phyloP scores from a whole-genome alignment of 2,888 invertebrate species.

The Mythimna vitellina region DNA sequence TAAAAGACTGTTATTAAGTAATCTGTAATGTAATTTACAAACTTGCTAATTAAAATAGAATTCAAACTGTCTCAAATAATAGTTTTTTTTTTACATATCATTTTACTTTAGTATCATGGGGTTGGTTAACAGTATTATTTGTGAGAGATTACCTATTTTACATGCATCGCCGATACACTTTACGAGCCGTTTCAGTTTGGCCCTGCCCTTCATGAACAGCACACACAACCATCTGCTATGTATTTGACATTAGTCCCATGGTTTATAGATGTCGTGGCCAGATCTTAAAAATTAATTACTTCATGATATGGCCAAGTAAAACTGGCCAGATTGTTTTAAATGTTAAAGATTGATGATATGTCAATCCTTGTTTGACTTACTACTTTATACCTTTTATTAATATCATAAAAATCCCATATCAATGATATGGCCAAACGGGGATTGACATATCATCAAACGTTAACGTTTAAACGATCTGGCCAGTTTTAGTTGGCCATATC shows the following conservation, averaged over 20 bases:
- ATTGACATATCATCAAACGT: too few species aligned
- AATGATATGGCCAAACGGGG: too few species aligned
- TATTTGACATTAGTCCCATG: not conserved
- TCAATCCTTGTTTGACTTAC: not conserved
- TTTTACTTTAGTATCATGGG: too few species aligned
- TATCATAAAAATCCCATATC: too few species aligned
- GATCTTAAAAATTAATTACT: too few species aligned
- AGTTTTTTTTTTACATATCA: constrained; percentile 9
- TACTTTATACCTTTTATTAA: too few species aligned
- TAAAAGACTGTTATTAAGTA: constrained; percentile 48
- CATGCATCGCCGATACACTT: not conserved
- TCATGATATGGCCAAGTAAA: too few species aligned
- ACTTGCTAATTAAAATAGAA: constrained; percentile 43
- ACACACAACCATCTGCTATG: not conserved
- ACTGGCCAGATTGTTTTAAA: too few species aligned
- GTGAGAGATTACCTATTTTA: constrained; percentile 4
- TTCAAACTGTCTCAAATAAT: constrained; percentile 15
- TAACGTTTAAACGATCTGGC: too few species aligned
- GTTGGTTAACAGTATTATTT: not conserved
- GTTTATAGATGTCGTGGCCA: not conserved
- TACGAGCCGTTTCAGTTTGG: not conserved
- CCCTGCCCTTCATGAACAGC: not conserved
- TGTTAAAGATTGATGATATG: too few species aligned
- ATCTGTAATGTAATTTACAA: constrained; percentile 41
- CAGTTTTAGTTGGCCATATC: too few species aligned